These are phyloP conservation scores for Volucella zonaria DNA, from an alignment of 2,888 invertebrate species.

Conservation along the genomic window DNA sequence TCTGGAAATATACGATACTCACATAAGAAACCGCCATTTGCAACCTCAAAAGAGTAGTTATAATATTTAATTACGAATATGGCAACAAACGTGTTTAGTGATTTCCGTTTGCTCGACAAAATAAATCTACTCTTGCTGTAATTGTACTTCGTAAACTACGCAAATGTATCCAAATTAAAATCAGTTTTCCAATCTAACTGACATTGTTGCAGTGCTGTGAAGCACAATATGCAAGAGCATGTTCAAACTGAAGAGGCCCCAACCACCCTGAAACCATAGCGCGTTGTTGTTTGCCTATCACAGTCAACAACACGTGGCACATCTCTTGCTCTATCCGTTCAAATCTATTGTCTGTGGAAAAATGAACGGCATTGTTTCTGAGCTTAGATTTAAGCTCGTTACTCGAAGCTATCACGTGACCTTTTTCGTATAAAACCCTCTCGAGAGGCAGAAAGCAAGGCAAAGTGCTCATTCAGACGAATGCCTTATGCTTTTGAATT, in stretches of 20 bases:
- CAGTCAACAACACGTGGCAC: constrained; percentile 27
- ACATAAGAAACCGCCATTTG: neutral
- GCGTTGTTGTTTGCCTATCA: constrained; percentile 37
- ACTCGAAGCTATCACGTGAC: constrained; percentile 60
- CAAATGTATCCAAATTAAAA: constrained; percentile 62
- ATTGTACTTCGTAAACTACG: constrained; percentile 3
- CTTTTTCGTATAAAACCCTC: constrained; percentile 56
- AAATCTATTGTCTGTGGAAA: constrained; percentile 56
- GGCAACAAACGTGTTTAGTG: constrained; percentile 15
- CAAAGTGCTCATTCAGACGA: constrained; percentile 54
- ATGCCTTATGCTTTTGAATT: constrained; percentile 34
- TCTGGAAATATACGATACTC: neutral
- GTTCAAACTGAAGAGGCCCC: constrained; percentile 46
- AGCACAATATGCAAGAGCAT: constrained; percentile 55
- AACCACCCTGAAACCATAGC: neutral
- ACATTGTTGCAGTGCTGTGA: constrained; percentile 50
- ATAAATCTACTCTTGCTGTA: constrained; percentile 20
- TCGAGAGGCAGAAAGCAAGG: neutral
- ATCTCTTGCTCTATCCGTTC: constrained; percentile 49
- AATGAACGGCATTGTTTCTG: constrained; percentile 58
- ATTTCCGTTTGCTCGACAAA: neutral
- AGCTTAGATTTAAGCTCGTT: constrained; percentile 67
- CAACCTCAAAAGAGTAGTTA: neutral
- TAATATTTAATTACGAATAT: constrained; percentile 41
- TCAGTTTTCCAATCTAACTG: constrained; percentile 58